Conservation (phyloP, 2,888 invertebrate genomes). For the Ophion obscuratus region DNA sequence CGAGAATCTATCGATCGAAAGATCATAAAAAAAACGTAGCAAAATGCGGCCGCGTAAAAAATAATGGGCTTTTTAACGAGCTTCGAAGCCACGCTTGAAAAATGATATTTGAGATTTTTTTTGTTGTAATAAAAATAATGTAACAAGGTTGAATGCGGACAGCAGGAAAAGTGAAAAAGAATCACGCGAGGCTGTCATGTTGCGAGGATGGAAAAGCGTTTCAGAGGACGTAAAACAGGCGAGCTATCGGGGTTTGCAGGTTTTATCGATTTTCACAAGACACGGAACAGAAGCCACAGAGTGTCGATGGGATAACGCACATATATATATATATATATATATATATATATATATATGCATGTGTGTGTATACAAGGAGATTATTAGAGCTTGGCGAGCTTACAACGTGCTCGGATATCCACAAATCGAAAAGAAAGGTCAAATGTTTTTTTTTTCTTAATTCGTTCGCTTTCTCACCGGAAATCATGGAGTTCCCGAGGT, state of each 20-base stretch:
- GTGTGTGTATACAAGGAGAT: neutral
- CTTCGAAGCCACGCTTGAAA: neutral
- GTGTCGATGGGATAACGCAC: neutral
- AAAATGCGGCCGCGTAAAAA: neutral
- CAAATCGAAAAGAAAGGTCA: neutral
- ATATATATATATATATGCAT: neutral
- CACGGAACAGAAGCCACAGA: slow-evolving; percentile 7
- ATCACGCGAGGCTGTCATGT: slow-evolving; percentile 8
- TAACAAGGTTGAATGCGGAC: neutral
- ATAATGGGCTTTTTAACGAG: neutral
- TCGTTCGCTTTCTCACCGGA: too few relatives aligned
- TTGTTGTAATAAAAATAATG: neutral
- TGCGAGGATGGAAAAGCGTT: slow-evolving; percentile 23
- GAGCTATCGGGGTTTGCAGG: slow-evolving; percentile 18
- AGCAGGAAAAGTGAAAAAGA: slow-evolving; percentile 12
- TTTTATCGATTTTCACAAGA: slow-evolving; percentile 31
- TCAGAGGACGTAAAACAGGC: slow-evolving; percentile 14
- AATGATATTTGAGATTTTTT: neutral
- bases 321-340: too few relatives aligned
- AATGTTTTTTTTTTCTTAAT: neutral
- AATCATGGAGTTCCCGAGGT: too few relatives aligned
- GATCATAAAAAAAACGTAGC: too few relatives aligned
- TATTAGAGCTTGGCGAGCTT: slow-evolving; percentile 5
- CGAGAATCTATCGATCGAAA: too few relatives aligned
- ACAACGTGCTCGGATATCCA: neutral